These are phyloP conservation scores for Cochlearius cochlearius DNA, from an alignment of 2,113 vertebrate species.

Conservation along the genomic window DNA sequence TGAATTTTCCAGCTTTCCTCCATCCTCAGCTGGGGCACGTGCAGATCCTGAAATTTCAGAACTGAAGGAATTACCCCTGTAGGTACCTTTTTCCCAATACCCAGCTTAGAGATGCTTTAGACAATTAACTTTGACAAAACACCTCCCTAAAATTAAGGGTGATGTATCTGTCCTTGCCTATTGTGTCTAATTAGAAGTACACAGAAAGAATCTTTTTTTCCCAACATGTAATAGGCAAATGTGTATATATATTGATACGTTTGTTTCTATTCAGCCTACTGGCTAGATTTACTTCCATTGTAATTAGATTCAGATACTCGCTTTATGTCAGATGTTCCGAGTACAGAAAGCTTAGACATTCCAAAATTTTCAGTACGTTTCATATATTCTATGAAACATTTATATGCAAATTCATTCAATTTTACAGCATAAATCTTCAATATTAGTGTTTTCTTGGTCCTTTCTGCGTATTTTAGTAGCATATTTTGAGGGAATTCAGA, in stretches of 20 bases:
- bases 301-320: not conserved
- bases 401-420: not conserved
- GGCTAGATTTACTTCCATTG: not conserved
- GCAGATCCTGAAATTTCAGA: not conserved
- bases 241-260: not conserved
- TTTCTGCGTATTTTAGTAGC: not conserved
- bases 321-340: not conserved
- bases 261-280: not conserved
- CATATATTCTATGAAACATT: not conserved
- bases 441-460: not conserved
- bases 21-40: accelerated
- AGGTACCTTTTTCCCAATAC: not conserved
- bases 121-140: not conserved
- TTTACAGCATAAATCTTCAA: not conserved
- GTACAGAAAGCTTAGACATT: not conserved
- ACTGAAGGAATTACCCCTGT: not conserved
- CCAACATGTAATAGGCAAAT: not conserved
- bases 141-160: not conserved
- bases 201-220: not conserved
- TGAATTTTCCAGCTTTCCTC: not conserved
- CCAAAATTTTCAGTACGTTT: not conserved
- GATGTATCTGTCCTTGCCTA: not conserved
- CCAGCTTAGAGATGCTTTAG: not conserved
- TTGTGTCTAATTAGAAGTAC: not conserved
- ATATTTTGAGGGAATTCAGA: conserved; percentile 29